Evolutionary conservation across 2,797 vertebrate genomes (phyloP).

Genomic region (Triplophysa yarkandensis): DNA sequence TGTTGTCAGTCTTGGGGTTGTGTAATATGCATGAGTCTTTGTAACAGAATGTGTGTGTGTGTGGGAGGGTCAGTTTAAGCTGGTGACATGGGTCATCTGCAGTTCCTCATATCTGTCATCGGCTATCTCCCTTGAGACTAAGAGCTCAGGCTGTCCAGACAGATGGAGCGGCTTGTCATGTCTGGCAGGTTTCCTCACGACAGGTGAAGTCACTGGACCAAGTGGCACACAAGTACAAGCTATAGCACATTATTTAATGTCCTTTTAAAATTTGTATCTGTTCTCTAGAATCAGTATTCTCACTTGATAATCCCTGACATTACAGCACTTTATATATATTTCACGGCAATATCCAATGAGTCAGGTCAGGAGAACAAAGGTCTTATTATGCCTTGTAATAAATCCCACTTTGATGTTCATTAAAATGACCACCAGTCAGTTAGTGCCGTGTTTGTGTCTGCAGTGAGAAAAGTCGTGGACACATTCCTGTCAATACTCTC

Average conservation of each 20-base stretch:
- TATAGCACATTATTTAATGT: not conserved
- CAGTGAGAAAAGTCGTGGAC: constrained; percentile 5
- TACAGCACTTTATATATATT: not conserved
- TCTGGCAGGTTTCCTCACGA: constrained; percentile 70
- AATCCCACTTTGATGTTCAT: not conserved
- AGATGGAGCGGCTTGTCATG: constrained; percentile 71
- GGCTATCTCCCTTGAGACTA: constrained; percentile 45
- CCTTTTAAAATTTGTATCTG: too few relatives aligned
- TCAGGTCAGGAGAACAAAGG: constrained; percentile 20
- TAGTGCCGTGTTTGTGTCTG: constrained; percentile 1
- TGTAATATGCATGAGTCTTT: constrained; percentile 21
- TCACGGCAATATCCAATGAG: not conserved
- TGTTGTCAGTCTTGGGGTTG: constrained; percentile 6
- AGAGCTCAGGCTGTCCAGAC: constrained; percentile 59
- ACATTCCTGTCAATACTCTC: constrained; percentile 41
- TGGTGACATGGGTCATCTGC: constrained; percentile 57
- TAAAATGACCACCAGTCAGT: not conserved
- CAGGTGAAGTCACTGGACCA: constrained; percentile 60
- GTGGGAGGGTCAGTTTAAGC: constrained; percentile 41
- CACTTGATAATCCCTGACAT: not conserved
- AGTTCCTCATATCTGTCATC: constrained; percentile 55
- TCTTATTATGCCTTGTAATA: not conserved
- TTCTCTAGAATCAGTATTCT: not conserved
- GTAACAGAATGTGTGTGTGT: constrained; percentile 20
- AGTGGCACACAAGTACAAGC: constrained; percentile 8